phyloP scores from a whole-genome alignment of 1,140 invertebrate species.

The Drosophila subobscura region DNA sequence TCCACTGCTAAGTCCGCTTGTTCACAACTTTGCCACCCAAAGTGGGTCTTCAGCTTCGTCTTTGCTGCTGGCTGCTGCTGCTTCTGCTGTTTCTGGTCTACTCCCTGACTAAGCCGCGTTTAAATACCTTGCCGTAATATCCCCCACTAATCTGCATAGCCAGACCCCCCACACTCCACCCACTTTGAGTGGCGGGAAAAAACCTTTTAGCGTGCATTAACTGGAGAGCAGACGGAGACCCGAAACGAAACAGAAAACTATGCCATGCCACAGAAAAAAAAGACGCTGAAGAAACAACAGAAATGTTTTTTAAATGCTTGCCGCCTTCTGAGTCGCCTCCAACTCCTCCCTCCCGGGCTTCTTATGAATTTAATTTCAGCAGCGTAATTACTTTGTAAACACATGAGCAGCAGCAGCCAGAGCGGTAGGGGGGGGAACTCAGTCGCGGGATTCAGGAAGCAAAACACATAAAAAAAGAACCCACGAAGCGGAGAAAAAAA shows the following conservation, averaged over 20 bases:
- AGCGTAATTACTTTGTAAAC: slow-evolving; percentile 83
- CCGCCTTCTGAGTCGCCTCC: slow-evolving; percentile 16
- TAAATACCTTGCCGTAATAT: slow-evolving; percentile 73
- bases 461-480: slow-evolving; percentile 48
- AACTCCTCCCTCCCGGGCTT: slow-evolving; percentile 25
- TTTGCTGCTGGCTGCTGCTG: slow-evolving; percentile 23
- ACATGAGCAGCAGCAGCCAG: slow-evolving; percentile 64
- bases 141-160: slow-evolving; percentile 73
- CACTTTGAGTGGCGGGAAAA: slow-evolving; percentile 47
- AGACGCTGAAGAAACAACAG: slow-evolving; percentile 26
- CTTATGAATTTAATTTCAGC: slow-evolving; percentile 82
- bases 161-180: slow-evolving; percentile 15
- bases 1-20: slow-evolving; percentile 56
- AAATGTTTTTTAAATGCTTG: slow-evolving; percentile 72
- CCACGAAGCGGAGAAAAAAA: slow-evolving; percentile 26
- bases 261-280: slow-evolving; percentile 21
- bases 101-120: slow-evolving; percentile 66
- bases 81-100: slow-evolving; percentile 16
- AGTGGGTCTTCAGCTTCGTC: slow-evolving; percentile 43
- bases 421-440: neutral
- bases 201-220: slow-evolving; percentile 79
- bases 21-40: slow-evolving; percentile 71
- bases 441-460: neutral
- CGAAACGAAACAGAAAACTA: slow-evolving; percentile 47
- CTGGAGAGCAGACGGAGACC: slow-evolving; percentile 30